Conservation (phyloP, 2,888 invertebrate genomes). For the Endotricha flammealis region DNA sequence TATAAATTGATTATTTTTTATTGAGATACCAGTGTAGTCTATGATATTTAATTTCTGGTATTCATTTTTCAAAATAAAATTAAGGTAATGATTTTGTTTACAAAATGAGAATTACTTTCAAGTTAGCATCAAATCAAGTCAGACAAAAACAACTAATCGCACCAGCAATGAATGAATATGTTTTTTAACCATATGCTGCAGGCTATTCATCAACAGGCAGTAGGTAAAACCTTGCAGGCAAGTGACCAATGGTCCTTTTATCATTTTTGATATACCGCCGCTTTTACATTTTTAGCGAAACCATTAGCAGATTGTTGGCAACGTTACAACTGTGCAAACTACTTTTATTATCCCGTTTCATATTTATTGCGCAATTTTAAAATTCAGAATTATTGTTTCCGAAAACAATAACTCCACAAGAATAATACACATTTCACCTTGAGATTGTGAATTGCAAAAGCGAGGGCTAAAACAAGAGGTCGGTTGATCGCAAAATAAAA, state of each 20-base stretch:
- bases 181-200: too few species aligned
- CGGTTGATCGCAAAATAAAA: slow-evolving; percentile 57
- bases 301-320: slow-evolving; percentile 37
- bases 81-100: too few species aligned
- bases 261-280: slow-evolving; percentile 12
- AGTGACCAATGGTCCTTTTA: slow-evolving; percentile 10
- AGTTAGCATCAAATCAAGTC: too few species aligned
- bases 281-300: slow-evolving; percentile 27
- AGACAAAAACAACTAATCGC: too few species aligned
- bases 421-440: slow-evolving; percentile 54
- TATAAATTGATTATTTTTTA: neutral
- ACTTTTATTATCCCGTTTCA: slow-evolving; percentile 28
- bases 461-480: slow-evolving; percentile 50
- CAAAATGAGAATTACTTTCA: too few species aligned
- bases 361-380: slow-evolving; percentile 32
- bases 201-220: too few species aligned
- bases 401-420: slow-evolving; percentile 26
- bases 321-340: slow-evolving; percentile 34
- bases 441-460: slow-evolving; percentile 60
- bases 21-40: too few species aligned
- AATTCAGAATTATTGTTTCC: slow-evolving; percentile 28
- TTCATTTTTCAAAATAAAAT: too few species aligned
- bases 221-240: too few species aligned
- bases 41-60: too few species aligned
- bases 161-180: too few species aligned